Evolutionary conservation across 2,113 vertebrate genomes (phyloP), one percentile per base, ranked within the genome.

Genomic region (Stigmatopora argus): DNA sequence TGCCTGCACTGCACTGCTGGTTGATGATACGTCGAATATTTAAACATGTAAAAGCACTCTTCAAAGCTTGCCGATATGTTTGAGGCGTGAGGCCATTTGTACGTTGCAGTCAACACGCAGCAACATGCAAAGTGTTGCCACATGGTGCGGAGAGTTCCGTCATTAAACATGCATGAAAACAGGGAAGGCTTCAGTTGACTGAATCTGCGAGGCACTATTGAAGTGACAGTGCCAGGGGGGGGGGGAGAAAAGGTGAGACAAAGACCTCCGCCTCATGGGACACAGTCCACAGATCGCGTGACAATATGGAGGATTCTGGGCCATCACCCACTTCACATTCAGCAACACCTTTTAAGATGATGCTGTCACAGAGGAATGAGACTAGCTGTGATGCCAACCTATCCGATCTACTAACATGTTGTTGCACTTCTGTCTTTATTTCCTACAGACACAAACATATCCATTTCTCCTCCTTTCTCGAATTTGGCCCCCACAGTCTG

Each of bases 81-180:
- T 13, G 14, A 66, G 70, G 62, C 38, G 26, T 41, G 11, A 77
- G 65, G 31, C 64, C 34, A 62, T 78, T 84, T 78, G 70, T 78
- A 52, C 19, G 55, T 64, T 3, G 18, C 49, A 15, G 23, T 64
- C 18, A 67, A 70, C 59, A 56, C 14, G 52, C 46, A 44, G 55
- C 23, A 67, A 67, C 53, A 55, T 23, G 52, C 46, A n/a, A 74
- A 70, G 70, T 23, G 41, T 64, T 62, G 72, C 83, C 77, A 75
- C 52, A 47, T 62, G 62, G 62, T 31, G n/a, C 3, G 62, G 67
- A 73, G 71, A 77, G 78, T 74, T 78, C 62, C 59, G 62, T 69
- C 65, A 78, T 84, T 76, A 86, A 86, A 85, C 70, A 81, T 81
- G 68, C 68, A 87, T 72, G 71, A 63, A 46, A 59, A 59, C 74